Evolutionary conservation across 2,113 vertebrate genomes (phyloP), one percentile per base, ranked within the genome.

Genomic region (Chiloscyllium plagiosum): DNA sequence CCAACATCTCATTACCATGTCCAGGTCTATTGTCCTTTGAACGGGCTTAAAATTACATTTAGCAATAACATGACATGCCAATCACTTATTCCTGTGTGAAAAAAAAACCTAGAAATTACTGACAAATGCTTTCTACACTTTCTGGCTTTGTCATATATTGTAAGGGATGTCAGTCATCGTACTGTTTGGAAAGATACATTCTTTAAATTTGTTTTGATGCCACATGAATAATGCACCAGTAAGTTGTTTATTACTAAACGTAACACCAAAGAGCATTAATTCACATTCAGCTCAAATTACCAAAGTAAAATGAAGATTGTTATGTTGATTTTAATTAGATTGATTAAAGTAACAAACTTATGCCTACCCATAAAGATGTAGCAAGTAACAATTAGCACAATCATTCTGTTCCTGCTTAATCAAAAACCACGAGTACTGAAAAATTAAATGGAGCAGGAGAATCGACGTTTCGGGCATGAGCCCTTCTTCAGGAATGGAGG

Each of bases 281-380:
- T 93, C 61, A 37, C 33, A n/a, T 42, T 93, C 33, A 42, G 33
- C 89, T 93, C 56, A 93, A 37, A 66, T 37, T 65, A 65, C 8
- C 10, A 37, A 61, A 20, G n/a, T 61, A 68, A 17, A 61, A 8
- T 93, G 89, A 68, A 93, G 61, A 37, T 37, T 47, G 61, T 93
- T 87, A 50, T 87, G n/a, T 68, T 33, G 6, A 42, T 93, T 93
- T 93, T 93, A 93, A 93, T 68, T 66, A 66, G 19, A 93, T 37
- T 15, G 65, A 93, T 37, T 61, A n/a, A 66, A 92, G 65, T n/a
- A 92, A 65, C 56, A 65, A 92, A 66, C 5, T 66, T 37, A 20
- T 20, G 89, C 33, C 61, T 66, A n/a, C 33, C 61, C 66, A 61
- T 93, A n/a, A 68, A 65, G 89, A 92, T 8, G 33, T 66, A n/a